A percentile compares a stretch with the other conserved stretches of the same genome.
These are phyloP conservation scores for Zenarchopterus dispar DNA, from an alignment of 2,797 vertebrate genomes.

Conservation along the genomic window DNA sequence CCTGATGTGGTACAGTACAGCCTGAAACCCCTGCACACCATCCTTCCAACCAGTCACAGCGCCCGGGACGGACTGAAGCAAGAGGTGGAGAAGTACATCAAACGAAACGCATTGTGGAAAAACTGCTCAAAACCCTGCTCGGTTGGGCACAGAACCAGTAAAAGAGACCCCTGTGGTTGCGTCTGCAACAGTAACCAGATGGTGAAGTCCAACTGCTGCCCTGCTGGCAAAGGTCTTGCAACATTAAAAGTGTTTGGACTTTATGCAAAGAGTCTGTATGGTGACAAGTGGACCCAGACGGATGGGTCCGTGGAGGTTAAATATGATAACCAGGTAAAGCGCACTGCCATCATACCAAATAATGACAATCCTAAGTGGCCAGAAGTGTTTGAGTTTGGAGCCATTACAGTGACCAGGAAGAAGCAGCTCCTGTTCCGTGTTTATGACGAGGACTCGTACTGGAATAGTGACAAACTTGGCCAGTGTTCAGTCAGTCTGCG, in stretches of 20 bases:
- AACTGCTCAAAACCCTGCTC: conserved; percentile 50
- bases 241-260: conserved; percentile 39
- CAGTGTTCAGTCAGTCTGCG: background rate
- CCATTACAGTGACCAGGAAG: conserved; percentile 21
- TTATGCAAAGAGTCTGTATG: conserved; percentile 24
- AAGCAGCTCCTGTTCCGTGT: conserved; percentile 11
- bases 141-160: conserved; percentile 35
- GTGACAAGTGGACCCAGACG: background rate
- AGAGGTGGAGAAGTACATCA: conserved; percentile 54
- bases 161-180: conserved; percentile 55
- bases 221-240: conserved; percentile 39
- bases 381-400: conserved; percentile 45
- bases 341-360: background rate
- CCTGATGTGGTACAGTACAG: conserved; percentile 50
- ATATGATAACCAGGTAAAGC: conserved; percentile 16
- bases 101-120: conserved; percentile 32
- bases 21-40: conserved; percentile 45
- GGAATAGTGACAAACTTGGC: conserved; percentile 47
- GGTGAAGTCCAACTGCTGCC: conserved; percentile 52
- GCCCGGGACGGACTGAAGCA: conserved; percentile 12
- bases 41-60: conserved; percentile 1
- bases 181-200: conserved; percentile 37
- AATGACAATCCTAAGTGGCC: conserved; percentile 43
- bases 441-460: conserved; percentile 44
- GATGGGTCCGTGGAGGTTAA: conserved; percentile 47